Evolutionary conservation across 2,888 invertebrate species (phyloP).

Genomic region (Neoaliturus tenellus): DNA sequence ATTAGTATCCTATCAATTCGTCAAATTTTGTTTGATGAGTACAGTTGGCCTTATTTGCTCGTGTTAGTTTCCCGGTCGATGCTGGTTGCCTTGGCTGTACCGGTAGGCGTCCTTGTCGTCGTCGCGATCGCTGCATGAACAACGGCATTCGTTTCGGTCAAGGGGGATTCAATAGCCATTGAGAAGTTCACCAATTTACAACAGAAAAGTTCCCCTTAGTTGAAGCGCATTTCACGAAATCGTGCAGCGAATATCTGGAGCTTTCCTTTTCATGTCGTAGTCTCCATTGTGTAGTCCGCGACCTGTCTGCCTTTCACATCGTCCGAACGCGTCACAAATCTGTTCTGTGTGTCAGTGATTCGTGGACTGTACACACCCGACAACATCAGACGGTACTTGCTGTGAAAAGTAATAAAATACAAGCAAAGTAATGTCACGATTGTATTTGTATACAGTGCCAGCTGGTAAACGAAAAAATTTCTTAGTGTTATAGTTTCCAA

Average conservation of each 20-base stretch:
- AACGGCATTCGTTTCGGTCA: slow-evolving; percentile 16
- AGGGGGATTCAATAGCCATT: slow-evolving; percentile 43
- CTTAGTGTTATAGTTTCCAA: too few species aligned
- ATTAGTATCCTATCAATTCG: too few species aligned
- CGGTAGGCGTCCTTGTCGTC: neutral
- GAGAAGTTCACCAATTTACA: slow-evolving; percentile 51
- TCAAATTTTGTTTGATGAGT: too few species aligned
- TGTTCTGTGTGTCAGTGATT: too few species aligned
- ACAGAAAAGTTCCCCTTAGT: slow-evolving; percentile 48
- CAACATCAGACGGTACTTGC: neutral
- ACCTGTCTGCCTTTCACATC: neutral
- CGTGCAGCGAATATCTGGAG: slow-evolving; percentile 37
- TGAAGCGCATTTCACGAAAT: slow-evolving; percentile 31
- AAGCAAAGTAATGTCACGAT: too few species aligned
- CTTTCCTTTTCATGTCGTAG: slow-evolving; percentile 29
- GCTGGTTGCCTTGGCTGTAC: too few species aligned
- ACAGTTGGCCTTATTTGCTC: too few species aligned
- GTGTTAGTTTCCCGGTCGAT: too few species aligned
- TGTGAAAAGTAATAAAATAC: neutral
- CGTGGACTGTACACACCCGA: too few species aligned
- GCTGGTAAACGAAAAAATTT: too few species aligned
- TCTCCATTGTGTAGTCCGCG: neutral
- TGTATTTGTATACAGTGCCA: too few species aligned
- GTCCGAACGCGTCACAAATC: too few species aligned
- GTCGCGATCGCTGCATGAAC: neutral